Base-by-base conservation (phyloP, 2,113 vertebrate genomes). In the Pedionomus torquatus region DNA sequence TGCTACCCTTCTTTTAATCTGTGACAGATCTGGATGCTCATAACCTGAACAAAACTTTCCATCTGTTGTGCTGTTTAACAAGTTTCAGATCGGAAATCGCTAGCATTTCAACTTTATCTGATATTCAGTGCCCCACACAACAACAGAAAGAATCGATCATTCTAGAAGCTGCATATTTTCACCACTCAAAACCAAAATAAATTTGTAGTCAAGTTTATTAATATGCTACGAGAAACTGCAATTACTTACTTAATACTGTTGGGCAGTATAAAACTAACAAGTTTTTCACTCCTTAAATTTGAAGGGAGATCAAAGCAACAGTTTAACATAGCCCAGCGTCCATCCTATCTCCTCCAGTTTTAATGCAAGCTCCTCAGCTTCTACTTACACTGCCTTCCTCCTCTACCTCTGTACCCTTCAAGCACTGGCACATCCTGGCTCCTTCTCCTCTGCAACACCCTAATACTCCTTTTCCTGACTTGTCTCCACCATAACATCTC, bases 41-140 rank as follows among this genome's bases (percentile, higher is more conserved):
- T 48, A 93, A 93, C 77, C 77, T 44, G 83, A 97, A 9, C 60
- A 94, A 77, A 92, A 91, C 61, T 95, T 96, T 95, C 90, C 96
- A 95, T 92, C 90, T 93, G 72, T 71, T 54, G 57, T 82, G 72
- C 89, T 79, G 35, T 54, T 96, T 33, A 87, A 95, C 48, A 37
- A 52, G 94, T 95, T 96, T 94, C 92, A 91, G 70, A 84, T 89
- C 76, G 58, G 94, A 96, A 95, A 93, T 87, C 4, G 4, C 63
- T 94, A 77, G 65, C 82, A 28, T 71, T 95, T 94, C 51, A 64
- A 68, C 90, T 57, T 91, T 15, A 95, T 95, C 97, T 95, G 92
- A 85, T 92, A 84, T 9, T 39, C 41, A 5, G 92, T 52, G 69
- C 24, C 74, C 44, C 80, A 69, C 69, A 83, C 43, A 77, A 19